Percentiles rank a stretch among this genome's conserved stretches.
Evolutionary conservation across 2,888 invertebrate species (phyloP).

Genomic region (Phytoseiulus persimilis): DNA sequence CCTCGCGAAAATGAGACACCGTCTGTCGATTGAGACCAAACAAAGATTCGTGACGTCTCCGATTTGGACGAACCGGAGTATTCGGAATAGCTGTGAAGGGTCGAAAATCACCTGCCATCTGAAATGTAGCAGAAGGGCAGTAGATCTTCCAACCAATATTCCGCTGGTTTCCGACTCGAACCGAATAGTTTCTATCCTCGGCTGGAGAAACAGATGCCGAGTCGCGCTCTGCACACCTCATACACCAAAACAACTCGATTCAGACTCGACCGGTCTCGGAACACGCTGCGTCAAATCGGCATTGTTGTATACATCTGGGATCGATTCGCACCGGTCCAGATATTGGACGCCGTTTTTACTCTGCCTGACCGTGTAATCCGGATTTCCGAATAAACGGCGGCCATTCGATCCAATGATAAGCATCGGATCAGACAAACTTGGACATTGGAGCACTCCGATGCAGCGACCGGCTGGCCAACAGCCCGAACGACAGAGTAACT

Average conservation of each 20-base stretch:
- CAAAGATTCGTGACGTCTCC: not conserved
- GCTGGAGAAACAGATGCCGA: too few relatives aligned
- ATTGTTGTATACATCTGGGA: not conserved
- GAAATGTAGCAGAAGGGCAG: too few relatives aligned
- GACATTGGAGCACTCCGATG: not conserved
- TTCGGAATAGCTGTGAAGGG: not conserved
- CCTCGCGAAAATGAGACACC: not conserved
- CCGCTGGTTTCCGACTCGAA: too few relatives aligned
- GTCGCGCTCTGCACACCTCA: too few relatives aligned
- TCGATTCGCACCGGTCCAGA: not conserved
- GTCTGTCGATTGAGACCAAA: not conserved
- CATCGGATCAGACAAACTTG: not conserved
- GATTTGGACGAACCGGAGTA: not conserved
- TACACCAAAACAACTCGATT: too few relatives aligned
- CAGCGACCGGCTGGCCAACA: not conserved
- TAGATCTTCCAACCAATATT: too few relatives aligned
- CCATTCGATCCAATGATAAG: not conserved
- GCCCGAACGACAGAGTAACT: not conserved
- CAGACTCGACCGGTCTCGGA: too few relatives aligned
- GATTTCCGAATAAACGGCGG: not conserved
- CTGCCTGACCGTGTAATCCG: not conserved
- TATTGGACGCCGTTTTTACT: not conserved
- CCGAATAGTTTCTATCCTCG: too few relatives aligned
- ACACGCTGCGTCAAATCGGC: too few relatives aligned
- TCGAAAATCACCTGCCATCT: too few relatives aligned